These are phyloP conservation scores for Atta colombica DNA, from an alignment of 1,140 invertebrate species.

Conservation along the genomic window DNA sequence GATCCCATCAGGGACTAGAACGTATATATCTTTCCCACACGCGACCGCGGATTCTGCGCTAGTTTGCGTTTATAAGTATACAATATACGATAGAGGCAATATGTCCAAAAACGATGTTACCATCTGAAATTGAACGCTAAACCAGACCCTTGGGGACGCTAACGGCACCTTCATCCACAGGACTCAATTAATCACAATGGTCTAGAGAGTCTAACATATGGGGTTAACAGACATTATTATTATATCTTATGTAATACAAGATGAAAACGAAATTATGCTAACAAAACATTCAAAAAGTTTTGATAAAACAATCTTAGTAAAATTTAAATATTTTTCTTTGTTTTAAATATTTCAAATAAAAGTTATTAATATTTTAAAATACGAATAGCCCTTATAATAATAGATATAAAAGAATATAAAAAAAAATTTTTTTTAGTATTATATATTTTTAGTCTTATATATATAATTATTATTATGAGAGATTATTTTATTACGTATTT, in stretches of 20 bases:
- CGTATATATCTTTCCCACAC: conserved; percentile 80
- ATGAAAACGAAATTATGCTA: not conserved
- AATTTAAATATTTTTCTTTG: not conserved
- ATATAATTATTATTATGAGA: no score
- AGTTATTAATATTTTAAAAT: not conserved
- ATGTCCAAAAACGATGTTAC: conserved; percentile 65
- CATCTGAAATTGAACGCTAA: conserved; percentile 76
- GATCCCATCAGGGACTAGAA: conserved; percentile 48
- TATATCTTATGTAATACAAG: not conserved
- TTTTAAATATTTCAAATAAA: not conserved
- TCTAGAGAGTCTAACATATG: not conserved
- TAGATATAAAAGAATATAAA: no score
- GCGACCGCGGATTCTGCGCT: conserved; percentile 69
- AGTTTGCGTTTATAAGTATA: conserved; percentile 73
- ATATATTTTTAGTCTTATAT: no score
- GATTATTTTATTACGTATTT: no score
- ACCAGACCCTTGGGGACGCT: conserved; percentile 71
- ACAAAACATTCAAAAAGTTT: not conserved
- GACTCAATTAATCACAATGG: conserved; percentile 63
- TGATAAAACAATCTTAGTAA: not conserved
- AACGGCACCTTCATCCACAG: conserved; percentile 62
- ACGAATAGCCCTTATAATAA: no score
- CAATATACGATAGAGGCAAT: conserved; percentile 67
- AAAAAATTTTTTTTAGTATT: no score
- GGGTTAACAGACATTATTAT: conserved; percentile 37